Evolutionary conservation across 2,113 vertebrate species (phyloP).

Genomic region (Myrmophylax atrothorax): DNA sequence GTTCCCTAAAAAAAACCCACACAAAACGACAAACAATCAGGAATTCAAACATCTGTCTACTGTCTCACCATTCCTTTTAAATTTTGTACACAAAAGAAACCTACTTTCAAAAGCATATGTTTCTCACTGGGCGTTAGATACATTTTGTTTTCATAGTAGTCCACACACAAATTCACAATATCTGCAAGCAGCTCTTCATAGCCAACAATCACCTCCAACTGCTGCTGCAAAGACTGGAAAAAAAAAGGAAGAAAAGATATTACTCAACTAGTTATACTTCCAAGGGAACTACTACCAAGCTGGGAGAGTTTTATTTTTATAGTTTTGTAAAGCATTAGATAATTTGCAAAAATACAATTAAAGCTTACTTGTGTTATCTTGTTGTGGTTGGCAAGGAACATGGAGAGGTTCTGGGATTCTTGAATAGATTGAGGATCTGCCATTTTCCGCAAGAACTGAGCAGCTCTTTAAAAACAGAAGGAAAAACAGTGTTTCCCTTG

Average conservation of each 20-base stretch:
- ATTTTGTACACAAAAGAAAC: neutral
- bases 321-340: neutral
- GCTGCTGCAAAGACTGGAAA: slow-evolving; percentile 92
- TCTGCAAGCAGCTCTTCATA: slow-evolving; percentile 97
- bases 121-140: slow-evolving; percentile 96
- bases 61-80: neutral
- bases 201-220: slow-evolving; percentile 94
- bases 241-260: neutral
- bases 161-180: slow-evolving; percentile 95
- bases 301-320: neutral
- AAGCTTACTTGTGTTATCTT: slow-evolving; percentile 94
- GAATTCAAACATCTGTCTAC: neutral
- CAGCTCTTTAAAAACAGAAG: slow-evolving; percentile 78
- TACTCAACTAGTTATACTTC: neutral
- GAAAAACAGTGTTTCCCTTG: neutral
- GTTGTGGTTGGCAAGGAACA: slow-evolving; percentile 99
- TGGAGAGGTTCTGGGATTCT: slow-evolving; percentile 97
- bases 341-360: neutral
- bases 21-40: neutral
- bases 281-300: neutral
- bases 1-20: neutral
- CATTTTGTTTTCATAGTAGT: slow-evolving; percentile 98
- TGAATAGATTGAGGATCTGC: slow-evolving; percentile 97
- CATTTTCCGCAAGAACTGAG: slow-evolving; percentile 98
- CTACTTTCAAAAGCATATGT: slow-evolving; percentile 96